Evolutionary conservation across 2,113 vertebrate genomes (phyloP).

Genomic region (Epinephelus moara): DNA sequence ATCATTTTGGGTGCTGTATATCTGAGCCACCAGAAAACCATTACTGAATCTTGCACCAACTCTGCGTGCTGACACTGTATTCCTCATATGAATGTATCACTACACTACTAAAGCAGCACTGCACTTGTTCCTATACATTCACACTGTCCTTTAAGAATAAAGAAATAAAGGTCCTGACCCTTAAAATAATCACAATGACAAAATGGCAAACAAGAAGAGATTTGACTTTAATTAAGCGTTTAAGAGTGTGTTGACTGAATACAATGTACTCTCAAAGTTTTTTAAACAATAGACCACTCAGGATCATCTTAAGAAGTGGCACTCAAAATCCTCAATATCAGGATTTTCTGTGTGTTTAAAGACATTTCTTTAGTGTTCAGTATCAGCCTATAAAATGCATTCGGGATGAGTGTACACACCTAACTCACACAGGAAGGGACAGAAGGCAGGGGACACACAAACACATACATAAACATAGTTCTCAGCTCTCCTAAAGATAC

Average conservation of each 20-base stretch:
- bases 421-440: slow-evolving; percentile 38
- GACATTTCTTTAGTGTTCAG: background rate
- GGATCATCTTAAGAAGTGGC: background rate
- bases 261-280: background rate
- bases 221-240: background rate
- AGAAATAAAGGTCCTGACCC: background rate
- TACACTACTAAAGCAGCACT: background rate
- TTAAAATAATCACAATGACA: background rate
- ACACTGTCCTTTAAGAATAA: background rate
- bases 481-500: slow-evolving; percentile 22
- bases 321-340: background rate
- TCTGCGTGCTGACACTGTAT: slow-evolving; percentile 1
- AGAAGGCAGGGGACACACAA: slow-evolving; percentile 40
- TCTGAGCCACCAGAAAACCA: background rate
- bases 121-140: background rate
- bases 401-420: slow-evolving; percentile 9
- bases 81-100: background rate
- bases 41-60: background rate
- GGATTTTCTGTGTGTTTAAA: background rate
- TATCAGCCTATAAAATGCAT: slow-evolving; percentile 10
- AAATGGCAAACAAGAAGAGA: background rate
- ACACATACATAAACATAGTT: slow-evolving; percentile 32
- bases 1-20: slow-evolving; percentile 1
- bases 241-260: background rate
- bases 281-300: background rate